These are phyloP conservation scores for Lepisosteus osseus DNA, from an alignment of 2,113 vertebrate species.

Conservation along the genomic window DNA sequence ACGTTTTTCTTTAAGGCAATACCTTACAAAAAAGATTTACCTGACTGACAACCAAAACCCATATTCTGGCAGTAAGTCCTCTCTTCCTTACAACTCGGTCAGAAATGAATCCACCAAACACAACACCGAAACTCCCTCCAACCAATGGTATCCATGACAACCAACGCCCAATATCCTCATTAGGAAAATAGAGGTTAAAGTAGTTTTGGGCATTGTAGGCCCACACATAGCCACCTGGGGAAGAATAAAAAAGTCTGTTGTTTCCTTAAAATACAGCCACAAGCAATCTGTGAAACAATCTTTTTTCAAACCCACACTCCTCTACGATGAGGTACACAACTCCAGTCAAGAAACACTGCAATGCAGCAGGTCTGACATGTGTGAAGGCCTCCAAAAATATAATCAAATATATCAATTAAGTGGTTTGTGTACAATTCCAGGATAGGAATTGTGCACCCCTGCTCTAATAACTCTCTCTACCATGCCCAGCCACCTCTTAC, in stretches of 20 bases:
- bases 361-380: too few species aligned
- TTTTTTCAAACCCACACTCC: too few species aligned
- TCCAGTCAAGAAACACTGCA: too few species aligned
- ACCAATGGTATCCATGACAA: conserved; percentile 23
- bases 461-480: too few species aligned
- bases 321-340: too few species aligned
- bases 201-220: conserved; percentile 20
- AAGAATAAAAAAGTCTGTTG: background rate
- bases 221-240: conserved; percentile 22
- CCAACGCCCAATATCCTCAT: conserved; percentile 15
- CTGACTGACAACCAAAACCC: conserved; percentile 22
- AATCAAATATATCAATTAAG: too few species aligned
- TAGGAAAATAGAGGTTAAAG: conserved; percentile 14
- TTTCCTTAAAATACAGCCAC: too few species aligned
- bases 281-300: too few species aligned
- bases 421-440: too few species aligned
- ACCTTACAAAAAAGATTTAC: background rate
- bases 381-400: too few species aligned
- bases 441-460: too few species aligned
- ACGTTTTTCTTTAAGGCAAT: background rate
- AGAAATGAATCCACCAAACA: conserved; percentile 13
- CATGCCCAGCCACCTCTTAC: too few species aligned
- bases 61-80: conserved; percentile 7
- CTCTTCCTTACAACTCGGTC: conserved; percentile 11
- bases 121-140: conserved; percentile 6